Percentiles rank a stretch among this genome's conserved stretches.
Evolutionary conservation across 2,113 vertebrate species (phyloP).

Genomic region (Pyxicephalus adspersus): DNA sequence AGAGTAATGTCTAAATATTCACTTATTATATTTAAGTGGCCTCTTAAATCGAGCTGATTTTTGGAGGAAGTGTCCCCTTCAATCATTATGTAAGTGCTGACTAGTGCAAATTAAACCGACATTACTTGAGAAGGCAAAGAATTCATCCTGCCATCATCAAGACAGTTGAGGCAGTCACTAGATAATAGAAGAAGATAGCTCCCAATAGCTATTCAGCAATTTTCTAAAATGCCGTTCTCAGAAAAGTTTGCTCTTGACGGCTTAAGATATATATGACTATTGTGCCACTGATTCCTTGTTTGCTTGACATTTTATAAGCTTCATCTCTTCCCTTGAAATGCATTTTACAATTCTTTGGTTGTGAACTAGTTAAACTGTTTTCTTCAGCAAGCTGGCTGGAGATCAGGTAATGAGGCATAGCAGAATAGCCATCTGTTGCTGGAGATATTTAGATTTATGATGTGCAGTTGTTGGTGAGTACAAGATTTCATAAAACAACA

Average conservation of each 20-base stretch:
- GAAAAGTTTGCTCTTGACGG: neutral
- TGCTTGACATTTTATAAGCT: neutral
- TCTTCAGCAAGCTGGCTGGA: constrained; percentile 5
- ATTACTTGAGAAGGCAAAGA: constrained; percentile 12
- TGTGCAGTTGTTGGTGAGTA: constrained; percentile 37
- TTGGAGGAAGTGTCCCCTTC: neutral
- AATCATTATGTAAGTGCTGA: neutral
- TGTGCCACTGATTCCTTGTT: constrained; percentile 6
- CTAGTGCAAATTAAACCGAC: constrained; percentile 4
- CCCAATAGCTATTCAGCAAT: constrained; percentile 20
- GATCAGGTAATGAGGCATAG: constrained; percentile 46
- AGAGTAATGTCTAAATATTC: too few species aligned
- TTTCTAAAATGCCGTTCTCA: constrained; percentile 43
- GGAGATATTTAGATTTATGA: constrained; percentile 51
- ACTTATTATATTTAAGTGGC: too few species aligned
- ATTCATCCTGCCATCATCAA: neutral
- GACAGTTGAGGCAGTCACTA: constrained; percentile 16
- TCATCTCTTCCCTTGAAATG: neutral
- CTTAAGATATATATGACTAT: neutral
- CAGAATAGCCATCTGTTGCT: constrained; percentile 47
- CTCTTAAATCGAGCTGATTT: neutral
- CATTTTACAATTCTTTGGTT: neutral
- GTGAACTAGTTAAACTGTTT: constrained; percentile 23
- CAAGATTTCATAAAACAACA: constrained; percentile 40
- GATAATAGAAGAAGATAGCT: constrained; percentile 18